A percentile compares a stretch with the other conserved stretches of the same genome.
phyloP scores from a whole-genome alignment of 64 coral and sea anemone genomes.

The Cladopsammia gracilis region DNA sequence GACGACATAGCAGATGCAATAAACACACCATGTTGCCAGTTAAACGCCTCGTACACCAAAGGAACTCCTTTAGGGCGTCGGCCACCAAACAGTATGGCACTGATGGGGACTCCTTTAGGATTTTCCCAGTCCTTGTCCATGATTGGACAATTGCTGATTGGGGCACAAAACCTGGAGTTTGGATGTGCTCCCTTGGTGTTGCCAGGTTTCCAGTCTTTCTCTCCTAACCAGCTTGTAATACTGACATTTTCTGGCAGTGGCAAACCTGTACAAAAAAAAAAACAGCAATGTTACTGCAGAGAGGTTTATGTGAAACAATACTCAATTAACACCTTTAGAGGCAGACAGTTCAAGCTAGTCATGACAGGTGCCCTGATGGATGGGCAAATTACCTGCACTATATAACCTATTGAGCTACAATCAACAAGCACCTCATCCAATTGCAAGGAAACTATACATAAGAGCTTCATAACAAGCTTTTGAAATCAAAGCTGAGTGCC shows the following conservation, averaged over 20 bases:
- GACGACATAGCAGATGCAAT: slow-evolving; percentile 90
- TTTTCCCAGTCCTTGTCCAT: slow-evolving; percentile 96
- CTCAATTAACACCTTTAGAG: no score
- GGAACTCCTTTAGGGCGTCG: slow-evolving; percentile 86
- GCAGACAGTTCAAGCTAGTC: no score
- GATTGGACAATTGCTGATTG: slow-evolving; percentile 77
- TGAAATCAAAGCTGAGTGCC: no score
- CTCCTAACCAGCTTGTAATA: slow-evolving; percentile 84
- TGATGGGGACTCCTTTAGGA: slow-evolving; percentile 89
- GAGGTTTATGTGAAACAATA: no score
- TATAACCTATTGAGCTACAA: no score
- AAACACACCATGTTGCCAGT: slow-evolving; percentile 97
- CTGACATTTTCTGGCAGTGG: slow-evolving; percentile 67
- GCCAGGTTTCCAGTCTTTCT: slow-evolving; percentile 82
- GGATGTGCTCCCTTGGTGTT: slow-evolving; percentile 76
- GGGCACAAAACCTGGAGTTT: slow-evolving; percentile 87
- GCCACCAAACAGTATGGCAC: slow-evolving; percentile 89
- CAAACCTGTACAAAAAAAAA: slow-evolving; percentile 50
- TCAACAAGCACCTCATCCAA: no score
- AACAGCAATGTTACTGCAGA: no score
- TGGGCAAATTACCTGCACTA: no score
- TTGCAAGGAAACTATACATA: no score
- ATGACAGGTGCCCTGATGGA: no score
- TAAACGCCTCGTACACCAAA: slow-evolving; percentile 90
- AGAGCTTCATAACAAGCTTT: no score